Evolutionary conservation across 2,797 vertebrate species (phyloP).

Genomic region (Sparus aurata): DNA sequence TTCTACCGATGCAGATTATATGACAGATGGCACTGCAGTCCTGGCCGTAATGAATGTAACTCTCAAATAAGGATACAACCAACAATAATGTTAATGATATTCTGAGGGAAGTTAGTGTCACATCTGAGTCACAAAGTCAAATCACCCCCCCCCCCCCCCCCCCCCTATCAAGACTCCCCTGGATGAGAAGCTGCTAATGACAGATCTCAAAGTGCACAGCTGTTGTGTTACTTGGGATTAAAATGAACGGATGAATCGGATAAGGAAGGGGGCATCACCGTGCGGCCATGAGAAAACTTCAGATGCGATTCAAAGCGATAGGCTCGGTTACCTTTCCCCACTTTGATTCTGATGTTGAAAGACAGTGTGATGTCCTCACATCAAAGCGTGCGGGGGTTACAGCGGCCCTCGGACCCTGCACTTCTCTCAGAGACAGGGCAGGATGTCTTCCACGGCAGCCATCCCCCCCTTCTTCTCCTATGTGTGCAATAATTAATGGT

Average conservation of each 20-base stretch:
- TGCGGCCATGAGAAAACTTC: slow-evolving; percentile 41
- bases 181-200: slow-evolving; percentile 2
- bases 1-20: slow-evolving; percentile 65
- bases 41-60: slow-evolving; percentile 53
- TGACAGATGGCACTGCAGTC: slow-evolving; percentile 70
- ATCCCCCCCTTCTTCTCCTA: not conserved
- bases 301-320: slow-evolving; percentile 52
- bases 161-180: too few relatives aligned
- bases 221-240: not conserved
- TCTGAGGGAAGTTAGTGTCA: slow-evolving; percentile 30
- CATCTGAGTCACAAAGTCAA: slow-evolving; percentile 7
- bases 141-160: too few relatives aligned
- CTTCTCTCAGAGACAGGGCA: slow-evolving; percentile 40
- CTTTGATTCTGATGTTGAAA: slow-evolving; percentile 73
- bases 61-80: slow-evolving; percentile 53
- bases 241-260: slow-evolving; percentile 11
- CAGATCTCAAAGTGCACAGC: slow-evolving; percentile 10
- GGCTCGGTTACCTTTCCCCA: slow-evolving; percentile 53
- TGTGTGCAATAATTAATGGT: slow-evolving; percentile 21
- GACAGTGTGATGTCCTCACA: slow-evolving; percentile 64
- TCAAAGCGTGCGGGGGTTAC: slow-evolving; percentile 50
- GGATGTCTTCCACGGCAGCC: slow-evolving; percentile 38
- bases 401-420: slow-evolving; percentile 50
- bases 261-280: slow-evolving; percentile 33
- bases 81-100: slow-evolving; percentile 25